Percentiles rank a stretch among this genome's conserved stretches.
These are phyloP conservation scores for Isoperla grammatica DNA, from an alignment of 2,888 invertebrate genomes.

Conservation along the genomic window DNA sequence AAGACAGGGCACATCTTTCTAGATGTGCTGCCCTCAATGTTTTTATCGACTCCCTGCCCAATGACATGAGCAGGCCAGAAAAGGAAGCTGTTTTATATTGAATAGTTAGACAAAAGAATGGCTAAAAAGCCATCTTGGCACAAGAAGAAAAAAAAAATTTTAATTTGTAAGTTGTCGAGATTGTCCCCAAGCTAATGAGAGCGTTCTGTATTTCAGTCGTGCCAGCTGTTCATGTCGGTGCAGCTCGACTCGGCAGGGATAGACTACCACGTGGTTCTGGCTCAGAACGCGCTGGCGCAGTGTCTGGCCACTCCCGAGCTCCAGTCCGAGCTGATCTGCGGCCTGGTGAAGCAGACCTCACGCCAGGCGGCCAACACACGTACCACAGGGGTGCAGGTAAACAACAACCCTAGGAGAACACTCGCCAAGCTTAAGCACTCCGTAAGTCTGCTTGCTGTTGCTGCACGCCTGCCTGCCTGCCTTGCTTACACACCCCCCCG, in stretches of 20 bases:
- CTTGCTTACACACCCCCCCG: background rate
- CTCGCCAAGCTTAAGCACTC: constrained; percentile 49
- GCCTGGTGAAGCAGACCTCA: constrained; percentile 87
- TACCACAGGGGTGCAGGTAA: constrained; percentile 74
- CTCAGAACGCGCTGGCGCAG: constrained; percentile 91
- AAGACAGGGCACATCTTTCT: too few relatives aligned
- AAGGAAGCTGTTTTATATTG: too few relatives aligned
- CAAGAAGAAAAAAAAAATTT: too few relatives aligned
- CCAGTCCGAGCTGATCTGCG: constrained; percentile 89
- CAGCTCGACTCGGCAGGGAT: constrained; percentile 89
- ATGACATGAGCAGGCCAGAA: too few relatives aligned
- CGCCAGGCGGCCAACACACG: constrained; percentile 71
- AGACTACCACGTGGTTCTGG: constrained; percentile 95
- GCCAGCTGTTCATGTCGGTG: constrained; percentile 93
- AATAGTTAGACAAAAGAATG: too few relatives aligned
- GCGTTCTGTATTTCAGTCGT: constrained; percentile 59
- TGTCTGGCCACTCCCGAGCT: constrained; percentile 86
- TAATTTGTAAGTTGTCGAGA: too few relatives aligned
- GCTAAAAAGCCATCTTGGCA: too few relatives aligned
- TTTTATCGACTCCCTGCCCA: too few relatives aligned
- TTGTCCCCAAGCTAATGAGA: too few relatives aligned
- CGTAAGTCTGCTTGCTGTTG: constrained; percentile 38
- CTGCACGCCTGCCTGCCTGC: constrained; percentile 27
- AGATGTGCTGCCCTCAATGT: too few relatives aligned
- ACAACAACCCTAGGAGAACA: constrained; percentile 51